Evolutionary conservation across 2,113 vertebrate species (phyloP).

Genomic region (Sceloporus tristichus): DNA sequence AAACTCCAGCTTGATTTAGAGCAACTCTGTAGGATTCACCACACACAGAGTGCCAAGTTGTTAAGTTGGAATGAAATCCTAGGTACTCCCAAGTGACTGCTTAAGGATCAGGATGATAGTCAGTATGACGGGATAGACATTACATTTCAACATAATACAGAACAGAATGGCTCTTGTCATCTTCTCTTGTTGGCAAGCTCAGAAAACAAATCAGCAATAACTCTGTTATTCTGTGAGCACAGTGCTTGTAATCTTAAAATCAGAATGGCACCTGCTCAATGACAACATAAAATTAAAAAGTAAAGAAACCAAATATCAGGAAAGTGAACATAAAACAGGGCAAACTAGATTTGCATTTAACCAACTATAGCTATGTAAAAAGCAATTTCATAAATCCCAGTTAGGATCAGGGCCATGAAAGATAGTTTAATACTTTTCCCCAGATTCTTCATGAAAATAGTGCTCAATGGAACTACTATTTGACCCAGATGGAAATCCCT

Average conservation of each 20-base stretch:
- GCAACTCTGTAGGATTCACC: background rate
- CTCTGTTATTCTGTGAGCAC: background rate
- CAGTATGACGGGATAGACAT: background rate
- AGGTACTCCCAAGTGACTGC: background rate
- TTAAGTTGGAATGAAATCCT: background rate
- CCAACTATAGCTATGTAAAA: background rate
- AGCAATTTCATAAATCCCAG: too few relatives aligned
- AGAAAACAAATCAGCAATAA: background rate
- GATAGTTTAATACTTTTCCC: background rate
- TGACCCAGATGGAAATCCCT: too few relatives aligned
- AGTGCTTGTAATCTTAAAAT: background rate
- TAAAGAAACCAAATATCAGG: background rate
- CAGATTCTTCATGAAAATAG: too few relatives aligned
- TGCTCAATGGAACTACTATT: background rate
- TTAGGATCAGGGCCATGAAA: background rate
- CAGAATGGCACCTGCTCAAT: background rate
- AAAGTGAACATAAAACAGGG: background rate
- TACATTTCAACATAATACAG: slow-evolving; percentile 13
- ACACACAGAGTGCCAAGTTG: background rate
- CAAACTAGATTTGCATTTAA: background rate
- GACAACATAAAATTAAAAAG: background rate
- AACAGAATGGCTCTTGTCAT: background rate
- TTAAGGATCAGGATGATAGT: background rate
- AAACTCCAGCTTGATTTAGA: background rate
- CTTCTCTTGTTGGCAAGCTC: background rate